These are phyloP conservation scores for Cheilosia pagana DNA, from an alignment of 2,888 invertebrate genomes.

Conservation along the genomic window DNA sequence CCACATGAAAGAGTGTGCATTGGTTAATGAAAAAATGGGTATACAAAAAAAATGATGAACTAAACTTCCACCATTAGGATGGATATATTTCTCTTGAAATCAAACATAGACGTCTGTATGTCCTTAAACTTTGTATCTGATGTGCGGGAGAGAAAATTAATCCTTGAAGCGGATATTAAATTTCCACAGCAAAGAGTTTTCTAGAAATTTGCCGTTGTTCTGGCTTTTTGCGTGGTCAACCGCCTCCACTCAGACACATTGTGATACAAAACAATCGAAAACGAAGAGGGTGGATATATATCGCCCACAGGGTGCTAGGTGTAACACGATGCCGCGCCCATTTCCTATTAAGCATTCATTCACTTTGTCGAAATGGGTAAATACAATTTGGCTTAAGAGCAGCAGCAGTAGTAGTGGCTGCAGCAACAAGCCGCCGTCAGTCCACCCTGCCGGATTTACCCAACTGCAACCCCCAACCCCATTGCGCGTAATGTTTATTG, in stretches of 20 bases:
- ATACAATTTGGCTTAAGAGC: constrained; percentile 59
- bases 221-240: constrained; percentile 28
- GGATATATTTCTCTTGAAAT: constrained; percentile 8
- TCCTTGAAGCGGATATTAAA: constrained; percentile 67
- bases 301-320: constrained; percentile 11
- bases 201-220: not conserved
- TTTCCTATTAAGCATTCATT: constrained; percentile 71
- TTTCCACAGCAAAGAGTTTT: constrained; percentile 48
- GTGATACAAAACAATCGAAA: constrained; percentile 27
- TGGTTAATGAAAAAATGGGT: constrained; percentile 69
- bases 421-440: constrained; percentile 58
- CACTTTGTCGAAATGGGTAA: constrained; percentile 67
- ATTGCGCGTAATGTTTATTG: constrained; percentile 61
- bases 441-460: constrained; percentile 32
- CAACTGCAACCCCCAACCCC: not conserved
- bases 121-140: constrained; percentile 66
- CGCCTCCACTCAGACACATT: constrained; percentile 27
- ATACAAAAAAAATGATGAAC: constrained; percentile 1
- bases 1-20: constrained; percentile 70
- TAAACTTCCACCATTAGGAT: constrained; percentile 56
- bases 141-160: constrained; percentile 32
- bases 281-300: constrained; percentile 11
- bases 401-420: constrained; percentile 23
- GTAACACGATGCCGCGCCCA: constrained; percentile 68
- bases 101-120: constrained; percentile 56